Evolutionary conservation across 2,797 vertebrate genomes (phyloP).

Genomic region (Paedocypris micromegethes): DNA sequence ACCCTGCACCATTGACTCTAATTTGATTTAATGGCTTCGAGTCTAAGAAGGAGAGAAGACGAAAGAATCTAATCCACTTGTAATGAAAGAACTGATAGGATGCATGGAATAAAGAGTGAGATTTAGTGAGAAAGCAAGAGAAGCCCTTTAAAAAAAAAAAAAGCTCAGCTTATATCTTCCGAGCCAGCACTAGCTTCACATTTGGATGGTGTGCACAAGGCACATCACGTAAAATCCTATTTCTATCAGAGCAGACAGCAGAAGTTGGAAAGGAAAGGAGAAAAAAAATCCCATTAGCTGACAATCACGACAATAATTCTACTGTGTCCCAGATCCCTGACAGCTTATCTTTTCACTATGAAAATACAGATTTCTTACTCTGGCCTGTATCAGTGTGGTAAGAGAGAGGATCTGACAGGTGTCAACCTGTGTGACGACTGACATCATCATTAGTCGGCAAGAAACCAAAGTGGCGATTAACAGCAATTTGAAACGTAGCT

Average conservation of each 20-base stretch:
- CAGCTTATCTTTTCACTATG: slow-evolving; percentile 59
- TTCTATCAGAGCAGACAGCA: slow-evolving; percentile 32
- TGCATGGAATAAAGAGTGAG: slow-evolving; percentile 8
- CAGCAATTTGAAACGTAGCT: slow-evolving; percentile 37
- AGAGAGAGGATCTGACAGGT: slow-evolving; percentile 48
- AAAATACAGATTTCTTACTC: slow-evolving; percentile 58
- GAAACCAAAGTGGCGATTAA: slow-evolving; percentile 35
- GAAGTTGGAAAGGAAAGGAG: slow-evolving; percentile 7
- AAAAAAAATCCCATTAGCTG: slow-evolving; percentile 60
- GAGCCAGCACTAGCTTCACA: slow-evolving; percentile 13
- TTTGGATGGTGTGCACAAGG: slow-evolving; percentile 34
- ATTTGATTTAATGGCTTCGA: slow-evolving; percentile 73
- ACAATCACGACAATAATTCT: slow-evolving; percentile 67
- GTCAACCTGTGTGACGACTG: slow-evolving; percentile 52
- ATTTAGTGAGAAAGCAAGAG: neutral
- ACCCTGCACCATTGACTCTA: slow-evolving; percentile 71
- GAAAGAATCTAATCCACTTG: slow-evolving; percentile 54
- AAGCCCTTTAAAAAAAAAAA: neutral
- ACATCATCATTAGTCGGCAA: slow-evolving; percentile 54
- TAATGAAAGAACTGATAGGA: slow-evolving; percentile 63
- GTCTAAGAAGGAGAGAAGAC: slow-evolving; percentile 60
- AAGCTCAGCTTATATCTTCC: slow-evolving; percentile 16
- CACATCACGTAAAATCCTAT: slow-evolving; percentile 41
- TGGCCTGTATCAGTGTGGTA: slow-evolving; percentile 32
- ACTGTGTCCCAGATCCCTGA: slow-evolving; percentile 60